Conservation (phyloP, 2,888 invertebrate species). For the Synergus laeviventris region DNA sequence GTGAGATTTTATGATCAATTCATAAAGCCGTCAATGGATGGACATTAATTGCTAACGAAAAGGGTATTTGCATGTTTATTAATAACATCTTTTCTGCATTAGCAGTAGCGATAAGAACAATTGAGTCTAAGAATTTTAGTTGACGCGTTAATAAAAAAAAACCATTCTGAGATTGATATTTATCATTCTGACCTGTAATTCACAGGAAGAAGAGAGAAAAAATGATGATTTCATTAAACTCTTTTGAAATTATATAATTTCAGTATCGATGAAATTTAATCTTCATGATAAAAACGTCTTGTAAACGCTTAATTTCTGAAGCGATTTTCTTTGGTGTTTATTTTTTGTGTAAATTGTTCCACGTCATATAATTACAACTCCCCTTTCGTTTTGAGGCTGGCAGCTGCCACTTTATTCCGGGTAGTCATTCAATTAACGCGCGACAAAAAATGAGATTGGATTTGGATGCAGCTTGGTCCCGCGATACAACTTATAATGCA, state of each 20-base stretch:
- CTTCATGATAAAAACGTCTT: conserved; percentile 7
- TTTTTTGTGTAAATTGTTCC: conserved; percentile 3
- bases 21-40: conserved; percentile 18
- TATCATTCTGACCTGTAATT: background rate
- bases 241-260: background rate
- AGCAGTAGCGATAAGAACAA: conserved; percentile 13
- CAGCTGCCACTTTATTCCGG: conserved; percentile 37
- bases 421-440: conserved; percentile 34
- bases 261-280: conserved; percentile 23
- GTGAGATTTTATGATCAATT: conserved; percentile 17
- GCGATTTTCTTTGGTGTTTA: conserved; percentile 20
- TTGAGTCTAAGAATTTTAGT: conserved; percentile 20
- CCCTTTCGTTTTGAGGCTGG: background rate
- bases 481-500: background rate
- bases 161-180: background rate
- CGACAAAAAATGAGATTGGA: conserved; percentile 12
- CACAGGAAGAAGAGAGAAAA: background rate
- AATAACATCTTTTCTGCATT: conserved; percentile 37
- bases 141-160: conserved; percentile 14
- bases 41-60: conserved; percentile 34
- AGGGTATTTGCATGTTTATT: conserved; percentile 32
- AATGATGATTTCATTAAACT: conserved; percentile 18
- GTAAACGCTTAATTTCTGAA: conserved; percentile 20
- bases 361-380: conserved; percentile 27
- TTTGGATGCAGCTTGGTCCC: conserved; percentile 3